Percentiles rank a stretch among this genome's conserved stretches.
These are phyloP conservation scores for Drosophila albomicans DNA, from an alignment of 1,140 invertebrate genomes.

Conservation along the genomic window DNA sequence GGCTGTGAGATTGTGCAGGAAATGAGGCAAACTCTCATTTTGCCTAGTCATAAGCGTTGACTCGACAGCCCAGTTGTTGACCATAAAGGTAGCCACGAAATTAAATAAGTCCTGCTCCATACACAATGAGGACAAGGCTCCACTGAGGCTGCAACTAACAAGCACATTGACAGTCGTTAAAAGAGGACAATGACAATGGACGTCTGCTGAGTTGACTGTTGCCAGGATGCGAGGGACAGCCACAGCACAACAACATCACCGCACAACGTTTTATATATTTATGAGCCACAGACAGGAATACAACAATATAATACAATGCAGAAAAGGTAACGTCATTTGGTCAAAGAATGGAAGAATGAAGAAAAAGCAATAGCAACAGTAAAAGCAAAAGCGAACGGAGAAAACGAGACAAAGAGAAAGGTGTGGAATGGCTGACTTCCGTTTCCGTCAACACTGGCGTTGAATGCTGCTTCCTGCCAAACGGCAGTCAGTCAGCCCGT, in stretches of 20 bases:
- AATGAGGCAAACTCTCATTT: slow-evolving; percentile 22
- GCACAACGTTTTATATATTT: slow-evolving; percentile 46
- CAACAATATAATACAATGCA: slow-evolving; percentile 34
- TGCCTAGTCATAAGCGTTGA: slow-evolving; percentile 33
- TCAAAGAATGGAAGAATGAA: slow-evolving; percentile 28
- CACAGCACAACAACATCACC: too few species aligned
- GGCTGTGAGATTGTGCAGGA: slow-evolving; percentile 5
- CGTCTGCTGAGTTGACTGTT: background rate
- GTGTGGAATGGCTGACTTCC: slow-evolving; percentile 37
- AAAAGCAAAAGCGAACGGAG: background rate
- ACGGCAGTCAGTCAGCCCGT: slow-evolving; percentile 54
- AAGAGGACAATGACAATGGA: slow-evolving; percentile 31
- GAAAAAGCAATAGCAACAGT: background rate
- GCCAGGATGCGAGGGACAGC: slow-evolving; percentile 37
- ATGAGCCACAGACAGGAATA: slow-evolving; percentile 29
- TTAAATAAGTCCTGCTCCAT: slow-evolving; percentile 32
- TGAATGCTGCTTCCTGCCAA: slow-evolving; percentile 39
- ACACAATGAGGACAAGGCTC: slow-evolving; percentile 4
- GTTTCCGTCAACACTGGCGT: slow-evolving; percentile 41
- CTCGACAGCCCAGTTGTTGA: slow-evolving; percentile 5
- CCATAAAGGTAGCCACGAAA: slow-evolving; percentile 42
- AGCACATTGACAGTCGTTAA: slow-evolving; percentile 51
- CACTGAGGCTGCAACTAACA: slow-evolving; percentile 44
- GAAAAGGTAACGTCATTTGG: slow-evolving; percentile 46
- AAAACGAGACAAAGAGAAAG: background rate